These are phyloP conservation scores for Danaus plexippus DNA, from an alignment of 1,140 invertebrate genomes.

Conservation along the genomic window DNA sequence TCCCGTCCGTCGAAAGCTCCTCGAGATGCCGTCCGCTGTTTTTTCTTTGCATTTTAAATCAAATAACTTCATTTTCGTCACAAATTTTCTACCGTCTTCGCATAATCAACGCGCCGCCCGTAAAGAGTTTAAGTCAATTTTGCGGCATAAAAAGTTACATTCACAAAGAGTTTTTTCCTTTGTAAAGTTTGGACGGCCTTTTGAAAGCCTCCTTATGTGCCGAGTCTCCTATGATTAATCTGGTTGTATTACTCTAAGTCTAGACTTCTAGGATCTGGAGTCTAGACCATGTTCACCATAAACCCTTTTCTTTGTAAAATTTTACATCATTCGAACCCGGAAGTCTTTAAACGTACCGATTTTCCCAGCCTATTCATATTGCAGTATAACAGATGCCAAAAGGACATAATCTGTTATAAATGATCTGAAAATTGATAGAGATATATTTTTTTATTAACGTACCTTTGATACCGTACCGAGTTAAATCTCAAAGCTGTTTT, in stretches of 20 bases:
- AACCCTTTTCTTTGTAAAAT: too few species aligned
- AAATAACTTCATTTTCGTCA: constrained; percentile 62
- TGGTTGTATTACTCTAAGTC: too few species aligned
- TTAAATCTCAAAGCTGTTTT: constrained; percentile 66
- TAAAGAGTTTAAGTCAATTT: constrained; percentile 61
- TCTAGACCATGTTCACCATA: too few species aligned
- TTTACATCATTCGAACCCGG: too few species aligned
- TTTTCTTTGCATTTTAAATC: constrained; percentile 65
- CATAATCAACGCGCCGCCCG: constrained; percentile 50
- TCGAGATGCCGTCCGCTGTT: constrained; percentile 29
- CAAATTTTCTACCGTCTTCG: constrained; percentile 52
- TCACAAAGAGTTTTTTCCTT: constrained; percentile 38
- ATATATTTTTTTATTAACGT: constrained; percentile 39
- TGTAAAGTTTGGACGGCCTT: constrained; percentile 31
- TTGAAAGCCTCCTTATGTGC: constrained; percentile 1
- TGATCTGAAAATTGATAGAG: constrained; percentile 51
- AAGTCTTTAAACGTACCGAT: too few species aligned
- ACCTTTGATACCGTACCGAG: constrained; percentile 43
- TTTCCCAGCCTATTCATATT: too few species aligned
- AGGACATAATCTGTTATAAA: constrained; percentile 39
- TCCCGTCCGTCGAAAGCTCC: constrained; percentile 27
- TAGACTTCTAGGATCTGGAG: too few species aligned
- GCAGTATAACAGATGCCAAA: constrained; percentile 2
- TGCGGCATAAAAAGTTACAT: constrained; percentile 44
- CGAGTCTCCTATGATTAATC: constrained; percentile 9